Conservation (phyloP, 2,888 invertebrate genomes). For the Aproaerema taeniolella region DNA sequence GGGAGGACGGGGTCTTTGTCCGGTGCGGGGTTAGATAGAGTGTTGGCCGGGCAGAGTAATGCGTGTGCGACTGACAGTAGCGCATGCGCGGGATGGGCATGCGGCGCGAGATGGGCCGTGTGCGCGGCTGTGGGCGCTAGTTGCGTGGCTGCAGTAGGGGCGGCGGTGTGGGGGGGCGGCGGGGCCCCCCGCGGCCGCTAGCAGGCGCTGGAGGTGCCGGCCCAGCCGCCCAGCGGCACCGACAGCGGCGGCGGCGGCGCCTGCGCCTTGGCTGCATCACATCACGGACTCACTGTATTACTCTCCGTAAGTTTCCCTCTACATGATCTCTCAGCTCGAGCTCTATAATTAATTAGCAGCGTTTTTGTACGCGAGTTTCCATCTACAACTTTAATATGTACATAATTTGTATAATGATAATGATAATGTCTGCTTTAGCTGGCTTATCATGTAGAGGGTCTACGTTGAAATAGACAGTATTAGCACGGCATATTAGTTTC, state of each 20-base stretch:
- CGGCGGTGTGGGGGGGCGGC: constrained; percentile 30
- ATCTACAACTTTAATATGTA: no score
- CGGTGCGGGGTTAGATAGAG: constrained; percentile 23
- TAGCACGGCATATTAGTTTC: no score
- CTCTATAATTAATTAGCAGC: no score
- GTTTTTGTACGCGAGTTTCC: no score
- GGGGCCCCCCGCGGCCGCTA: constrained; percentile 68
- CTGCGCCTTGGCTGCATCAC: constrained; percentile 69
- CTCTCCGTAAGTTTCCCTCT: constrained; percentile 20
- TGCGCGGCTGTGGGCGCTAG: constrained; percentile 18
- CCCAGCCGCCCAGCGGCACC: constrained; percentile 74
- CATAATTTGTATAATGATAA: no score
- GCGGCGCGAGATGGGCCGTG: constrained; percentile 38
- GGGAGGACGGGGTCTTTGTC: constrained; percentile 29
- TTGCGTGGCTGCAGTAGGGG: constrained; percentile 26
- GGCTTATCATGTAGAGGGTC: no score
- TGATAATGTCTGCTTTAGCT: no score
- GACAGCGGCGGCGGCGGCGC: constrained; percentile 79
- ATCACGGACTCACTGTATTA: constrained; percentile 11
- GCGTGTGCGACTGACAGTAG: constrained; percentile 54
- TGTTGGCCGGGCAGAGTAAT: constrained; percentile 49
- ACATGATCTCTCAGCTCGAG: no score
- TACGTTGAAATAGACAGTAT: no score
- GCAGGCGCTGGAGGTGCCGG: constrained; percentile 74
- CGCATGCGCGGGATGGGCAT: constrained; percentile 53